Evolutionary conservation across 2,113 vertebrate genomes (phyloP).

Genomic region (Delphinus delphis): DNA sequence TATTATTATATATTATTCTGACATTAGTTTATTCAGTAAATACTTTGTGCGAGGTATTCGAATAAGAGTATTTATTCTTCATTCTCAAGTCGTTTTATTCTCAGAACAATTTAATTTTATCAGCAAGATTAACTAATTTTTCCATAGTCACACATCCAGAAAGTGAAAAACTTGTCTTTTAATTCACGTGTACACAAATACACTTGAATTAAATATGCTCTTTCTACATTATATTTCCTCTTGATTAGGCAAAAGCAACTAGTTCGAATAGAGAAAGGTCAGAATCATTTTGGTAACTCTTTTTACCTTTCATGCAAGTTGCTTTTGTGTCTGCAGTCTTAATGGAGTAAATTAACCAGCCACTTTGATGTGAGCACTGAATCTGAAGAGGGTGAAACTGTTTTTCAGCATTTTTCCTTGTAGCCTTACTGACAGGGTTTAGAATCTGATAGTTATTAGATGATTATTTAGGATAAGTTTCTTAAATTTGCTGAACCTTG

Average conservation of each 20-base stretch:
- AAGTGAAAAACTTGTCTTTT: background rate
- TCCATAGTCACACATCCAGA: background rate
- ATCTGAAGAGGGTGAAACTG: background rate
- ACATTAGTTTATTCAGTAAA: background rate
- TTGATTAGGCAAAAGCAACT: background rate
- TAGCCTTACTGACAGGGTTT: background rate
- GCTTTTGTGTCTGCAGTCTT: background rate
- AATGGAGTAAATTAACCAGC: background rate
- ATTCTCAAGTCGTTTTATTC: background rate
- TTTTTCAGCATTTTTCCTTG: background rate
- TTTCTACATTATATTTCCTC: background rate
- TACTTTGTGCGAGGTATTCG: background rate
- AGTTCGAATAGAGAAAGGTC: background rate
- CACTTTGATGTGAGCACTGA: background rate
- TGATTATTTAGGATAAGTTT: background rate
- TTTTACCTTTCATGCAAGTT: background rate
- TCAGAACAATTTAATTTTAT: background rate
- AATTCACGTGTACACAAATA: background rate
- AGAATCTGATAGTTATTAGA: background rate
- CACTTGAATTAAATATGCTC: background rate
- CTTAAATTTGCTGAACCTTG: background rate
- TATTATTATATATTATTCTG: background rate
- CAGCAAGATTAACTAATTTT: background rate
- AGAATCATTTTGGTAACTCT: background rate
- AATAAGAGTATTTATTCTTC: background rate